Evolutionary conservation across 2,888 invertebrate species (phyloP).

Genomic region (Macrosoma leucophasiata): DNA sequence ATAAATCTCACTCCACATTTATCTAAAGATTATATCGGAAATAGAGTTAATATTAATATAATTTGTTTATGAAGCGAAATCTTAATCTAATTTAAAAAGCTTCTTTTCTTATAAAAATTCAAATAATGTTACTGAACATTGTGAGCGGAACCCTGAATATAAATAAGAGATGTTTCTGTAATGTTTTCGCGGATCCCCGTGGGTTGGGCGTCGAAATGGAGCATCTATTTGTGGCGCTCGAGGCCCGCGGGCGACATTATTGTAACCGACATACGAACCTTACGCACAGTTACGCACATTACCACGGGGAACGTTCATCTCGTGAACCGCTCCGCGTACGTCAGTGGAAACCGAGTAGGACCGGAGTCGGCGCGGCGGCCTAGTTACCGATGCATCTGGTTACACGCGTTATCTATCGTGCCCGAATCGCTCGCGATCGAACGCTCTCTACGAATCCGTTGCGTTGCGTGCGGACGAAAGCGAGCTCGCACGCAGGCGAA

Average conservation of each 20-base stretch:
- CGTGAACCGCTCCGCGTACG: no score
- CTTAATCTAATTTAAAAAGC: no score
- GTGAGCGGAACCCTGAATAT: constrained; percentile 43
- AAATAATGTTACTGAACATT: no score
- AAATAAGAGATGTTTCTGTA: constrained; percentile 54
- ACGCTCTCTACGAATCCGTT: constrained; percentile 20
- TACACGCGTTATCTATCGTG: constrained; percentile 24
- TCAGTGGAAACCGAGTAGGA: no score
- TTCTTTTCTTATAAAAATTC: no score
- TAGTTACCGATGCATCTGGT: constrained; percentile 57
- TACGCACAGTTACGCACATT: constrained; percentile 43
- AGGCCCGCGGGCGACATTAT: constrained; percentile 72
- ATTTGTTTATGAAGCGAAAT: no score
- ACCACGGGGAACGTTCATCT: constrained; percentile 35
- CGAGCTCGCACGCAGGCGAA: constrained; percentile 54
- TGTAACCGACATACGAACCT: constrained; percentile 56
- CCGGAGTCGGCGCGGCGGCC: constrained; percentile 57
- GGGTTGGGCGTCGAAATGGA: constrained; percentile 68
- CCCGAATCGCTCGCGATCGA: constrained; percentile 1
- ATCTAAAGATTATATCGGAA: no score
- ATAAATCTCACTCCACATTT: no score
- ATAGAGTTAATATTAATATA: no score
- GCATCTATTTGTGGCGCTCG: constrained; percentile 69
- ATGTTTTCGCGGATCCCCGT: constrained; percentile 64
- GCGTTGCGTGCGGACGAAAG: constrained; percentile 56